phyloP scores from a whole-genome alignment of 2,113 vertebrate species.

The Pelecanus crispus region DNA sequence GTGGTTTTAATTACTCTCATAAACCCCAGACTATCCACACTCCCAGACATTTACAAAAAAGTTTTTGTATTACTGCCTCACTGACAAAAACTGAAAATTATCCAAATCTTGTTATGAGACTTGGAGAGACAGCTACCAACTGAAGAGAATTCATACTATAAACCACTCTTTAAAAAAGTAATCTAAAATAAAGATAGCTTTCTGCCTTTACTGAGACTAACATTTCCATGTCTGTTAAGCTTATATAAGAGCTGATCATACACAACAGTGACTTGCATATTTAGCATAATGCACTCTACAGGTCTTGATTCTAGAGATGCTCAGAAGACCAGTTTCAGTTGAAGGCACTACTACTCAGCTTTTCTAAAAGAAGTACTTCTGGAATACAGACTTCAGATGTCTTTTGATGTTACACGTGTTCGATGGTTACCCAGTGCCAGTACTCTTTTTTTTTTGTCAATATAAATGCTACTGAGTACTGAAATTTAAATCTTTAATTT shows the following conservation, averaged over 20 bases:
- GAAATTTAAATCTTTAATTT: background rate
- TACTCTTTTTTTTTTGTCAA: background rate
- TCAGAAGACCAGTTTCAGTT: background rate
- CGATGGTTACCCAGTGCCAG: rapidly evolving
- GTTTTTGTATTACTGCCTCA: background rate
- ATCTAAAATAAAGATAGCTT: background rate
- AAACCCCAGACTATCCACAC: background rate
- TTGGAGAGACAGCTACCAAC: background rate
- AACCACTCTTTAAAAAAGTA: background rate
- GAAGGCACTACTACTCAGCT: background rate
- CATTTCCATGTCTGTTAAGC: background rate
- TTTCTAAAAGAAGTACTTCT: background rate
- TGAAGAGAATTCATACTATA: background rate
- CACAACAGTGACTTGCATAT: background rate
- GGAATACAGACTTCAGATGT: background rate
- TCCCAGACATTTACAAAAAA: background rate
- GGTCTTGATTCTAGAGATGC: background rate
- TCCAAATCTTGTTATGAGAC: background rate
- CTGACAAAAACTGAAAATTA: background rate
- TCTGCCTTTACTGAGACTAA: background rate
- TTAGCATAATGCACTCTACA: background rate
- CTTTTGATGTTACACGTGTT: rapidly evolving
- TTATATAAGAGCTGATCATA: background rate
- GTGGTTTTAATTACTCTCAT: background rate
- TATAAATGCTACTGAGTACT: background rate